These are phyloP conservation scores for Xyrichtys novacula DNA, from an alignment of 2,797 vertebrate genomes.

Conservation along the genomic window DNA sequence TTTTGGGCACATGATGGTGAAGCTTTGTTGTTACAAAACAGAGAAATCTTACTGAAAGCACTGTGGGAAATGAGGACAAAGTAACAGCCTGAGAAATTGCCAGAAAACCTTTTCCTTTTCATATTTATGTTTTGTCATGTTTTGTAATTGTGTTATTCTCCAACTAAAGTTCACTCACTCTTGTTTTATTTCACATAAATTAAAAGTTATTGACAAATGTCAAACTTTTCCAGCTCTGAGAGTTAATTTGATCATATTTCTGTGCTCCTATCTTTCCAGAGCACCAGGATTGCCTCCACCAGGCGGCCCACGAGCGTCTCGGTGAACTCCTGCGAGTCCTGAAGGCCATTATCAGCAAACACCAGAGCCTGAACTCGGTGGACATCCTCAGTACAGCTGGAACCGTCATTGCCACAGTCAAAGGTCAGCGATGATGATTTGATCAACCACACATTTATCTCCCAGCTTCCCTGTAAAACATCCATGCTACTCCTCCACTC, in stretches of 20 bases:
- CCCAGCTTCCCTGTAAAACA: constrained; percentile 48
- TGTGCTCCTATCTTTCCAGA: constrained; percentile 76
- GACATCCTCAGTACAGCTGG: constrained; percentile 96
- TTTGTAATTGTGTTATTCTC: too few relatives aligned
- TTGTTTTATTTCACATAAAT: too few relatives aligned
- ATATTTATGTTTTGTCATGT: too few relatives aligned
- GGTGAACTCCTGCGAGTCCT: constrained; percentile 93
- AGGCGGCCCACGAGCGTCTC: constrained; percentile 92
- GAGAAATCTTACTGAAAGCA: background rate
- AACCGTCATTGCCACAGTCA: constrained; percentile 94
- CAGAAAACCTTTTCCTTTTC: too few relatives aligned
- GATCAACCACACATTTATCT: constrained; percentile 24
- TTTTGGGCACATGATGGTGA: constrained; percentile 2
- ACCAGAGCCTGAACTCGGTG: constrained; percentile 95
- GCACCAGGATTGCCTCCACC: constrained; percentile 91
- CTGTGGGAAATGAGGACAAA: too few relatives aligned
- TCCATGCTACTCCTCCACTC: constrained; percentile 58
- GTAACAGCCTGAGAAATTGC: too few relatives aligned
- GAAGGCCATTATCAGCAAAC: constrained; percentile 92
- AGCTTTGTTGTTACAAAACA: constrained; percentile 1
- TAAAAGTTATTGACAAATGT: too few relatives aligned
- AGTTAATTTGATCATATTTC: too few relatives aligned
- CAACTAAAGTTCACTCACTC: too few relatives aligned
- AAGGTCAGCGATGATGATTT: constrained; percentile 87
- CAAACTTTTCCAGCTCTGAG: too few relatives aligned